phyloP scores from a whole-genome alignment of 2,797 vertebrate species.

The Danio tinwini region DNA sequence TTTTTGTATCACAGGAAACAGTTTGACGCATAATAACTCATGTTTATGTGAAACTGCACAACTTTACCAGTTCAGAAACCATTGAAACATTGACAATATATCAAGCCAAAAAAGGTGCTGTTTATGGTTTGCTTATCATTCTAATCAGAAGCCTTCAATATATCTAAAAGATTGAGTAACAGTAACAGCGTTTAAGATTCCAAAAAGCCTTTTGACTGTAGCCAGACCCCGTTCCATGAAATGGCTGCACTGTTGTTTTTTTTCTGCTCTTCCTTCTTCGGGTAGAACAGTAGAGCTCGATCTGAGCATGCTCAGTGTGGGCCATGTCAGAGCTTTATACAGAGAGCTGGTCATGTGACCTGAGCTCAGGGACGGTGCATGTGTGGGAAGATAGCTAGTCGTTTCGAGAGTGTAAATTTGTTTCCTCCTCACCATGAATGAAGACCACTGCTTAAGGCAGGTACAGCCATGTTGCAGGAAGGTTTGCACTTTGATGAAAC shows the following conservation, averaged over 20 bases:
- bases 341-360: slow-evolving; percentile 68
- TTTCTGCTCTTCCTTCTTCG: slow-evolving; percentile 64
- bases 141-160: not conserved
- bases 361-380: slow-evolving; percentile 61
- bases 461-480: slow-evolving; percentile 61
- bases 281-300: slow-evolving; percentile 63
- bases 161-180: not conserved
- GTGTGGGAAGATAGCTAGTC: slow-evolving; percentile 63
- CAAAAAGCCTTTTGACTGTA: slow-evolving; percentile 39
- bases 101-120: not conserved
- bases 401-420: slow-evolving; percentile 60
- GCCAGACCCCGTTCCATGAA: slow-evolving; percentile 60
- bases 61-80: not conserved
- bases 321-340: slow-evolving; percentile 66
- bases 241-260: slow-evolving; percentile 65
- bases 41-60: not conserved
- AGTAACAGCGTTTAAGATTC: not conserved
- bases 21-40: not conserved
- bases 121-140: not conserved
- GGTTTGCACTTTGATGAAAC: slow-evolving; percentile 50
- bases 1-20: not conserved
- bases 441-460: slow-evolving; percentile 61
- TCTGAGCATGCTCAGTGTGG: slow-evolving; percentile 71
- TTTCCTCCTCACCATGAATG: slow-evolving; percentile 62
- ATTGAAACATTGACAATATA: not conserved